A percentile compares a stretch with the other conserved stretches of the same genome.
Evolutionary conservation across 2,113 vertebrate genomes (phyloP).

Genomic region (Scophthalmus maximus): DNA sequence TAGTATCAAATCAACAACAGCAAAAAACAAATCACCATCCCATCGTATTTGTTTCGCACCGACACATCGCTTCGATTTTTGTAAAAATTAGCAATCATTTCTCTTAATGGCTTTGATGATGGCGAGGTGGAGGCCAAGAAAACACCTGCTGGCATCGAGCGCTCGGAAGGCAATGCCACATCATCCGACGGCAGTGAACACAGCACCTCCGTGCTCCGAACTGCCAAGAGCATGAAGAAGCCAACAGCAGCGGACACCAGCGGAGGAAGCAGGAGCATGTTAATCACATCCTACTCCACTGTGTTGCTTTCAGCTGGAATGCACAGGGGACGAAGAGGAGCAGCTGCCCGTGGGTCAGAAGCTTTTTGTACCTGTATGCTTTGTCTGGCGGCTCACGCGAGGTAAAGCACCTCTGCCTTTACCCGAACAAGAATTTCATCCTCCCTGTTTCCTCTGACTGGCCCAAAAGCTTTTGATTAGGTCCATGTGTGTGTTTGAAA

Average conservation of each 20-base stretch:
- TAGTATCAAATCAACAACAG: not conserved
- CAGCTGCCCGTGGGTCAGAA: not conserved
- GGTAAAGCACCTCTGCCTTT: slow-evolving; percentile 6
- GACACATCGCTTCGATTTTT: slow-evolving; percentile 1
- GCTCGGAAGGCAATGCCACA: slow-evolving; percentile 31
- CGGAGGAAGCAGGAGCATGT: not conserved
- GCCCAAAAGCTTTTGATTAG: not conserved
- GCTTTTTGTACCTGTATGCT: slow-evolving; percentile 9
- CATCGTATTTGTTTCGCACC: not conserved
- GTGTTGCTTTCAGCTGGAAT: slow-evolving; percentile 31
- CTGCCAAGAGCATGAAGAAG: slow-evolving; percentile 44
- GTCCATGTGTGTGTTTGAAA: not conserved
- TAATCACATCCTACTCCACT: slow-evolving; percentile 11
- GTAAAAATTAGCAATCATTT: slow-evolving; percentile 31
- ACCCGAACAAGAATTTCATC: slow-evolving; percentile 1
- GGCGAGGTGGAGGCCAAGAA: slow-evolving; percentile 28
- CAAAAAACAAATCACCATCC: not conserved
- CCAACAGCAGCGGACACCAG: slow-evolving; percentile 23
- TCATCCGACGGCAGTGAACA: slow-evolving; percentile 49
- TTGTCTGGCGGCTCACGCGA: not conserved
- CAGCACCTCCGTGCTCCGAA: slow-evolving; percentile 32
- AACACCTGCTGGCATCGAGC: slow-evolving; percentile 26
- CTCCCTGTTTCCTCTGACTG: not conserved
- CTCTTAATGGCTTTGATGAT: slow-evolving; percentile 2
- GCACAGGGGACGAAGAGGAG: not conserved